Evolutionary conservation across 2,888 invertebrate species (phyloP).

Genomic region (Athalia cordata): DNA sequence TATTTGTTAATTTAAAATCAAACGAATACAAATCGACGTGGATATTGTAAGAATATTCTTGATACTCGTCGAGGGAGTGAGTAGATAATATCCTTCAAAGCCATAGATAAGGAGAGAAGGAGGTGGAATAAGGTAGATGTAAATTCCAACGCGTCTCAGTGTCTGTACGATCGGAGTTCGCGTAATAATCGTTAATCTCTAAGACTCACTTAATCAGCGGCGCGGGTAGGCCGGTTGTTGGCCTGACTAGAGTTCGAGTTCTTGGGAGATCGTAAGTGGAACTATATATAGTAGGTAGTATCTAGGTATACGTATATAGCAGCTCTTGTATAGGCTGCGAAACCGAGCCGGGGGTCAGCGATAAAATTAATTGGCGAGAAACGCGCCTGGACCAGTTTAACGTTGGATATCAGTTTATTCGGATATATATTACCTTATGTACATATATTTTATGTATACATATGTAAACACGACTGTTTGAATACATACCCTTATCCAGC

Average conservation of each 20-base stretch:
- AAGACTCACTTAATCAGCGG: constrained; percentile 32
- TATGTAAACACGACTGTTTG: background rate
- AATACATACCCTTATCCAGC: background rate
- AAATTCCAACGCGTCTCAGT: constrained; percentile 16
- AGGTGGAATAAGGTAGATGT: constrained; percentile 23
- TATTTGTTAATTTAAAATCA: too few relatives aligned
- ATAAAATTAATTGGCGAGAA: constrained; percentile 42
- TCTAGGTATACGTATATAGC: too few relatives aligned
- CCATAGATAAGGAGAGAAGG: constrained; percentile 13
- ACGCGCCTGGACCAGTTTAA: constrained; percentile 18
- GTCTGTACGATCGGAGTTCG: constrained; percentile 21
- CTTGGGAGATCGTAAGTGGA: background rate
- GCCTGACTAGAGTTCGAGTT: constrained; percentile 18
- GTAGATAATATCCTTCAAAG: constrained; percentile 10
- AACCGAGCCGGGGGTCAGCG: constrained; percentile 19
- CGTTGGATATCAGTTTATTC: constrained; percentile 6
- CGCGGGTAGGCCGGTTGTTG: background rate
- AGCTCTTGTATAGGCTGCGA: constrained; percentile 17
- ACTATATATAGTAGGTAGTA: too few relatives aligned
- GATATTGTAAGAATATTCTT: background rate
- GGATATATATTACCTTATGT: too few relatives aligned
- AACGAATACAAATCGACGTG: too few relatives aligned
- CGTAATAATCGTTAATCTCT: constrained; percentile 43
- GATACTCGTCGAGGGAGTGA: background rate
- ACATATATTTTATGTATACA: too few relatives aligned